Base-by-base conservation (phyloP, 2,797 vertebrate genomes). In the Lepus oiostolus region DNA sequence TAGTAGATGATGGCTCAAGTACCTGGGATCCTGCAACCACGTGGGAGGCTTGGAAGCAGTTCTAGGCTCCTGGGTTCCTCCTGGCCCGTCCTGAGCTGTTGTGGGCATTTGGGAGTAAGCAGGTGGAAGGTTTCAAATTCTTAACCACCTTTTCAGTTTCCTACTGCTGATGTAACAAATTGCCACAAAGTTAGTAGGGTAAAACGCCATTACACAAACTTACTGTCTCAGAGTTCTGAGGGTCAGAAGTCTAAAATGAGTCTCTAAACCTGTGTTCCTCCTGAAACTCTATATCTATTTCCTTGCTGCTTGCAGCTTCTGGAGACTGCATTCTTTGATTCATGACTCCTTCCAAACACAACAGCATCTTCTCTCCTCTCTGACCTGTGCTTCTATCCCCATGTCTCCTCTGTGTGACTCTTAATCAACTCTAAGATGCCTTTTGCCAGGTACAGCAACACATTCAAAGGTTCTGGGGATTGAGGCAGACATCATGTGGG, bases 191-290 rank as follows among this genome's bases (percentile, higher is more conserved):
- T n/a, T 42, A 42, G 28, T 80, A 71, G 7, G 76, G 85, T 75
- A 52, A 93, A 79, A n/a, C 7, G 83, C 7, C 8, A 47, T 47
- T 47, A 13, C 60, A 94, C n/a, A 67, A 32, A 42, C 13, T 85
- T 75, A 67, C 16, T 90, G 35, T 93, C 67, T 86, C 38, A n/a
- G 5, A 63, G 50, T 88, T 74, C 28, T 63, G 30, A 67, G 77
- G 12, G n/a, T 76, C 82, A 91, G 47, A 82, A 67, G 30, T 93
- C 65, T 70, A 87, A 95, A 87, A 87, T 67, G 67, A 32, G 0
- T 71, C 60, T 67, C 28, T 11, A 91, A 32, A 24, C 32, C 28
- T 80, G 14, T n/a, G 6, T 90, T 92, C 26, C 38, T 92, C 80
- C 60, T 88, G 54, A 79, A 26, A 30, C n/a, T 84, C 6, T 52